phyloP scores from a whole-genome alignment of 2,797 vertebrate genomes.

The Sylvilagus floridanus region DNA sequence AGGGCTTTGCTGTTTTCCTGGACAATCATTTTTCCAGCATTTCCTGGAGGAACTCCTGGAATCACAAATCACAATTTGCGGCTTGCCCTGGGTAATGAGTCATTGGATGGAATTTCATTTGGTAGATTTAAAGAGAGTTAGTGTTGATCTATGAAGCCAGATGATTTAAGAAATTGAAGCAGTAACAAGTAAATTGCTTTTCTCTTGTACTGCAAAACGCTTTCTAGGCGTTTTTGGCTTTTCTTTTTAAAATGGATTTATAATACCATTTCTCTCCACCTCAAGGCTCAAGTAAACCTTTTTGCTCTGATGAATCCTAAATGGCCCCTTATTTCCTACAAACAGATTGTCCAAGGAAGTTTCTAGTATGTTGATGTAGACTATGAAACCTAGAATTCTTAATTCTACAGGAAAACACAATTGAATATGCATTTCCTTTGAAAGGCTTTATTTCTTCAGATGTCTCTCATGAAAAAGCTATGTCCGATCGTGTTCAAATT shows the following conservation, averaged over 20 bases:
- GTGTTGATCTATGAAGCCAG: conserved; percentile 82
- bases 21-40: conserved; percentile 51
- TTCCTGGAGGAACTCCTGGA: conserved; percentile 74
- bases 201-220: conserved; percentile 81
- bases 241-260: conserved; percentile 83
- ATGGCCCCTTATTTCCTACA: conserved; percentile 74
- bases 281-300: conserved; percentile 78
- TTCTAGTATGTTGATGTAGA: conserved; percentile 71
- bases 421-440: conserved; percentile 64
- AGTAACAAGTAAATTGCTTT: conserved; percentile 84
- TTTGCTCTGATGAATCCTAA: conserved; percentile 81
- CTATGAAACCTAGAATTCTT: conserved; percentile 35
- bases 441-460: conserved; percentile 55
- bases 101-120: conserved; percentile 81
- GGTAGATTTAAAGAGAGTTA: conserved; percentile 84
- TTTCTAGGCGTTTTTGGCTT: conserved; percentile 79
- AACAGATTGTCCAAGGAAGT: conserved; percentile 75
- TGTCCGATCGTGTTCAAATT: neutral
- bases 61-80: conserved; percentile 79
- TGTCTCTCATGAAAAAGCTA: neutral
- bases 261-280: conserved; percentile 79
- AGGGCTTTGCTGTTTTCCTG: conserved; percentile 14
- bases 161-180: conserved; percentile 85
- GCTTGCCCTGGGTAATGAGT: conserved; percentile 77
- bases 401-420: conserved; percentile 70